Base-by-base conservation (phyloP, 2,797 vertebrate species). In the Mormyrops boulengeri region DNA sequence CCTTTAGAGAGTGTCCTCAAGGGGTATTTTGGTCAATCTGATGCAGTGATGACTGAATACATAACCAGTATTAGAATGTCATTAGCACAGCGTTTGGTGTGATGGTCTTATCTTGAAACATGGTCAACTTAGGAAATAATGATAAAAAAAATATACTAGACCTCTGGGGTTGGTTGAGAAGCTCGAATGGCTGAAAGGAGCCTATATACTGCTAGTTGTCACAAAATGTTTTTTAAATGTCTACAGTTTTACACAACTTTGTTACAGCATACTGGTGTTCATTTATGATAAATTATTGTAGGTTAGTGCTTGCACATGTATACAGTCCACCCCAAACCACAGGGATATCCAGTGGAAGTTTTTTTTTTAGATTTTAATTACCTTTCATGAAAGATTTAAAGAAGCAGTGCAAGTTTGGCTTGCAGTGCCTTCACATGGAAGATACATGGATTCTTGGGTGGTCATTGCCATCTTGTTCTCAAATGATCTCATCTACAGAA, bases 381-480 rank as follows among this genome's bases (percentile, higher is more conserved):
- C 73, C 17, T 41, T 80, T 41, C 50, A 55, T 57, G 88, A 84
- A 89, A 84, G 88, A 84, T 53, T 89, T 57, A 60, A 26, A 89
- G 53, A 50, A 41, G 22, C 38, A 47, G n/a, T 11, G 52, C 7
- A 26, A 69, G 47, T 52, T 77, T 66, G 87, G 22, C 87, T 50
- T 62, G 3, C 87, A 4, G 30, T 38, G 12, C 69, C 69, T 88
- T 50, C 30, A 52, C 44, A 77, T 66, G 30, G 66, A 77, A 52
- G 66, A 34, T 52, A 55, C 14, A 17, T 77, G 19, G 34, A 30
- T 89, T 82, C 69, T 17, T 85, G 77, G 80, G 80, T 85, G 57
- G 88, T 50, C 80, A 89, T 41, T 19, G 80, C 80, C 80, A 62
- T 89, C 53, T 85, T 41, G 53, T 66, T 85, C 77, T 89, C 53